A percentile compares a stretch with the other conserved stretches of the same genome.
Conservation (phyloP, 2,113 vertebrate genomes). For the Romanogobio albipinnatus region DNA sequence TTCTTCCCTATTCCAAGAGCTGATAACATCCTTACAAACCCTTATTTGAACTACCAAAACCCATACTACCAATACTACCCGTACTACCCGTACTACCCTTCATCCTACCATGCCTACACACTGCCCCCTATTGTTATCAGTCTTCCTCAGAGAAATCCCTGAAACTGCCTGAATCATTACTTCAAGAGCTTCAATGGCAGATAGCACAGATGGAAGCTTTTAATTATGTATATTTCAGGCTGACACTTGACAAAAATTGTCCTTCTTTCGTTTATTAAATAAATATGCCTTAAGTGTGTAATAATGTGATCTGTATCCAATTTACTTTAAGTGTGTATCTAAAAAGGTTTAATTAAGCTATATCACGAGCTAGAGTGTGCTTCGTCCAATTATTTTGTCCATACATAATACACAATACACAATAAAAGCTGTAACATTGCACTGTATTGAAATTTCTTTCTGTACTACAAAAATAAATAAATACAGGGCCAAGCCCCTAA, state of each 20-base stretch:
- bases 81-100: background rate
- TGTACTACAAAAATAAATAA: background rate
- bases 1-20: constrained; percentile 27
- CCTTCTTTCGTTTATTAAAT: background rate
- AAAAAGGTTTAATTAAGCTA: background rate
- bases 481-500: no score
- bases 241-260: background rate
- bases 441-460: background rate
- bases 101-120: constrained; percentile 8
- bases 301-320: background rate
- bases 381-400: background rate
- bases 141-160: constrained; percentile 22
- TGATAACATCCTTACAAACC: background rate
- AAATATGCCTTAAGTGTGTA: background rate
- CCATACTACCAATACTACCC: background rate
- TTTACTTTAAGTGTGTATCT: background rate
- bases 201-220: background rate
- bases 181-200: background rate
- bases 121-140: constrained; percentile 38
- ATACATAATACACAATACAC: background rate
- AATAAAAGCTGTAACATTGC: background rate
- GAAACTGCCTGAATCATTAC: background rate
- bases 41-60: background rate
- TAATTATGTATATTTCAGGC: background rate
- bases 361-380: background rate